A percentile compares a stretch with the other conserved stretches of the same genome.
phyloP scores from a whole-genome alignment of 2,888 invertebrate species.

The Cynaeus angustus region DNA sequence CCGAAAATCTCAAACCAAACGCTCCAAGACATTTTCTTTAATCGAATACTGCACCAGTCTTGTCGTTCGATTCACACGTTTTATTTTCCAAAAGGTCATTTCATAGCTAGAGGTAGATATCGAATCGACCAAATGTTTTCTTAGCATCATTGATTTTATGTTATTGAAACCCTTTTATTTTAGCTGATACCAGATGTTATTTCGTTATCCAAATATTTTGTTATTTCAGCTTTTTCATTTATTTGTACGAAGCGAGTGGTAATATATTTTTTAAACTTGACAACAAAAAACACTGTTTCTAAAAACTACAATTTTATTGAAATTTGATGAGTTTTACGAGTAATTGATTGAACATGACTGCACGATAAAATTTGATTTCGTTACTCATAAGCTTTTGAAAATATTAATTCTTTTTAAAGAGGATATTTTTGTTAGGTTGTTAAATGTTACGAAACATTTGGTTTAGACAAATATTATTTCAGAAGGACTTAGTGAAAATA shows the following conservation, averaged over 20 bases:
- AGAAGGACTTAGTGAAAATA: background rate
- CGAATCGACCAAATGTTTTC: slow-evolving; percentile 34
- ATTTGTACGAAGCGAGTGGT: too few species aligned
- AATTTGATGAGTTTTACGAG: slow-evolving; percentile 16
- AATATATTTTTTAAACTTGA: too few species aligned
- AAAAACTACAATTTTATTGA: slow-evolving; percentile 9
- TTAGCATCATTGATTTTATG: slow-evolving; percentile 39
- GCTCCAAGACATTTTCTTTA: background rate
- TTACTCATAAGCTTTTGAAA: slow-evolving; percentile 6
- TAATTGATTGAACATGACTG: slow-evolving; percentile 19
- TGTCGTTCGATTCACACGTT: slow-evolving; percentile 2
- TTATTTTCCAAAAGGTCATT: slow-evolving; percentile 15
- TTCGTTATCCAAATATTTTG: slow-evolving; percentile 14
- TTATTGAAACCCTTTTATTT: slow-evolving; percentile 41
- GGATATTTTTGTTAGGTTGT: slow-evolving; percentile 9
- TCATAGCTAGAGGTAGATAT: slow-evolving; percentile 21
- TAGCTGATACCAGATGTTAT: slow-evolving; percentile 28
- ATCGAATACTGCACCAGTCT: slow-evolving; percentile 3
- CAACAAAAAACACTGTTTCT: slow-evolving; percentile 2
- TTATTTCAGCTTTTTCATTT: slow-evolving; percentile 27
- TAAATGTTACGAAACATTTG: background rate
- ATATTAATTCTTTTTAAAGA: slow-evolving; percentile 11
- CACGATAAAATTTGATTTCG: slow-evolving; percentile 16
- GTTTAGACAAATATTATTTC: background rate
- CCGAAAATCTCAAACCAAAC: background rate